Evolutionary conservation across 2,888 invertebrate species (phyloP).

Genomic region (Eustalomyia histrio): DNA sequence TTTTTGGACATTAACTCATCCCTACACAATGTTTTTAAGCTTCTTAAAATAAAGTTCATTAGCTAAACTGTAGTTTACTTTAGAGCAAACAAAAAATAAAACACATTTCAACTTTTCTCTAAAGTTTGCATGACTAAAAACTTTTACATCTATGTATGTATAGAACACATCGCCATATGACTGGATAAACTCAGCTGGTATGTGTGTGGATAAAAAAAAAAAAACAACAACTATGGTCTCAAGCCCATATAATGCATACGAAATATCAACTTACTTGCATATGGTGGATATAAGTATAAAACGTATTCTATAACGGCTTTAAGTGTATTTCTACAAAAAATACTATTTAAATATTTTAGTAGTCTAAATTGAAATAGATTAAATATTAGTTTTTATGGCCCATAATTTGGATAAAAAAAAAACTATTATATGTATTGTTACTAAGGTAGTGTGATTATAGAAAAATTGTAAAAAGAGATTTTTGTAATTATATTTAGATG

Average conservation of each 20-base stretch:
- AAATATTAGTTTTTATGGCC: not conserved
- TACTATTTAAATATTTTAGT: not conserved
- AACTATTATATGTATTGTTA: too few relatives aligned
- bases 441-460: too few relatives aligned
- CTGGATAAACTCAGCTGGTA: constrained; percentile 1
- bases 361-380: constrained; percentile 7
- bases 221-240: not conserved
- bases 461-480: too few relatives aligned
- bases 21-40: constrained; percentile 37
- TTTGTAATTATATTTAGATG: too few relatives aligned
- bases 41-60: constrained; percentile 55
- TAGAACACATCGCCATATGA: not conserved
- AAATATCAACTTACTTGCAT: not conserved
- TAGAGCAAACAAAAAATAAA: constrained; percentile 7
- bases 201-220: too few relatives aligned
- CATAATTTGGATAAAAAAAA: not conserved
- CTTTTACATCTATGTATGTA: not conserved
- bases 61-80: constrained; percentile 40
- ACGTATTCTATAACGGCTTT: not conserved
- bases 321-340: not conserved
- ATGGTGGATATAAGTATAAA: not conserved
- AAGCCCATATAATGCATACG: not conserved
- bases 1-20: constrained; percentile 7
- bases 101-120: not conserved
- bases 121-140: not conserved